Evolutionary conservation across 2,888 invertebrate genomes (phyloP).

Genomic region (Acrobasis repandana): DNA sequence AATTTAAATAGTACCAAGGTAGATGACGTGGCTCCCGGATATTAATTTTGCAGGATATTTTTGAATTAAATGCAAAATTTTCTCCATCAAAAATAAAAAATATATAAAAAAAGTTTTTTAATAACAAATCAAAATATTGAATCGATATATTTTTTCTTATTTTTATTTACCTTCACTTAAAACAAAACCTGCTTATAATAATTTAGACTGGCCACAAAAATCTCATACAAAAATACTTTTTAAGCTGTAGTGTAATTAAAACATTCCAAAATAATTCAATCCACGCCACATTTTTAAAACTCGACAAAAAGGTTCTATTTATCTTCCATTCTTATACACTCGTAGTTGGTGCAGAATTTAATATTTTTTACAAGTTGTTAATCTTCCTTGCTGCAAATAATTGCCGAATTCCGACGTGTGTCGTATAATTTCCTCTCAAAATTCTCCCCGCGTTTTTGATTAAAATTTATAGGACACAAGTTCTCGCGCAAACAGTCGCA

Average conservation of each 20-base stretch:
- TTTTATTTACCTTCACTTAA: no score
- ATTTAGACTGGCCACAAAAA: no score
- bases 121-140: no score
- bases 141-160: no score
- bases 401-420: conserved; percentile 23
- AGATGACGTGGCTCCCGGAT: no score
- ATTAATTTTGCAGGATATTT: no score
- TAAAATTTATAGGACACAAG: conserved; percentile 11
- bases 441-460: conserved; percentile 5
- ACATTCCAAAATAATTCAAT: neutral
- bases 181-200: no score
- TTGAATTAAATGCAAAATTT: no score
- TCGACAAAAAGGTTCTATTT: neutral
- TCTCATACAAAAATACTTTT: no score
- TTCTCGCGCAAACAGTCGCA: neutral
- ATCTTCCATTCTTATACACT: neutral
- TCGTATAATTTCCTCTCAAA: conserved; percentile 14
- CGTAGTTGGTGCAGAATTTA: neutral
- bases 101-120: no score
- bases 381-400: conserved; percentile 10
- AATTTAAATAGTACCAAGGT: no score
- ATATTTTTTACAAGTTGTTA: conserved; percentile 20
- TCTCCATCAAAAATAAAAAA: no score
- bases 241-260: neutral
- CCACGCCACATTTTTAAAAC: neutral